Base-by-base conservation (phyloP, 2,888 invertebrate species). In the Sphecodes monilicornis region DNA sequence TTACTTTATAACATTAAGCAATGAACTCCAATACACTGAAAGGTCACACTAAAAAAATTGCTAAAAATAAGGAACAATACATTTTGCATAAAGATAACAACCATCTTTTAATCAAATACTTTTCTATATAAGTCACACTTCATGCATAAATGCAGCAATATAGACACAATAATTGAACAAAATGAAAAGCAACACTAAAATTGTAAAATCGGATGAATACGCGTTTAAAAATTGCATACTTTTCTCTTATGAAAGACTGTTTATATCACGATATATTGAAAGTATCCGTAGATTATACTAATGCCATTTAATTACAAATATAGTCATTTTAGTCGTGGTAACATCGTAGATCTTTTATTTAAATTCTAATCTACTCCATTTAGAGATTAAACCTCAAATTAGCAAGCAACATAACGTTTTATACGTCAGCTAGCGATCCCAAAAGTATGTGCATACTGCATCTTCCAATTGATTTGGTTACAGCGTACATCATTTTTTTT, bases 161-260 rank as follows among this genome's bases (percentile, higher is more conserved):
- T 70, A 78, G 66, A 64, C 43, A 54, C 57, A 76, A 39, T 43
- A 66, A 32, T 32, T 73, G 77, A 85, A 78, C 18, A 57, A 54
- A 54, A 74, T 76, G 13, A 29, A 18, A 80, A 81, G 50, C 50
- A 50, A 76, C 36, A 50, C 74, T 76, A 78, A 54, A 26, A 71
- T 46, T 50, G 16, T 76, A 80, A 64, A 84, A 72, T 76, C 41
- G 39, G 39, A 83, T 83, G 50, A 85, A 70, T 43, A 77, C 60
- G 39, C 76, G 82, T 89, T 78, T 78, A 78, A 80, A 69, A 76
- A 78, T 85, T 86, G 72, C 54, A 79, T 80, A 84, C 26, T 60
- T 73, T 80, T 78, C 84, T 76, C 29, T 22, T 71, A 82, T 89
- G 89, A 89, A 89, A 89, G 89, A 90, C 89, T 81, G 78, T 79